Evolutionary conservation across 2,113 vertebrate species (phyloP).

Genomic region (Halcyon malimbica): DNA sequence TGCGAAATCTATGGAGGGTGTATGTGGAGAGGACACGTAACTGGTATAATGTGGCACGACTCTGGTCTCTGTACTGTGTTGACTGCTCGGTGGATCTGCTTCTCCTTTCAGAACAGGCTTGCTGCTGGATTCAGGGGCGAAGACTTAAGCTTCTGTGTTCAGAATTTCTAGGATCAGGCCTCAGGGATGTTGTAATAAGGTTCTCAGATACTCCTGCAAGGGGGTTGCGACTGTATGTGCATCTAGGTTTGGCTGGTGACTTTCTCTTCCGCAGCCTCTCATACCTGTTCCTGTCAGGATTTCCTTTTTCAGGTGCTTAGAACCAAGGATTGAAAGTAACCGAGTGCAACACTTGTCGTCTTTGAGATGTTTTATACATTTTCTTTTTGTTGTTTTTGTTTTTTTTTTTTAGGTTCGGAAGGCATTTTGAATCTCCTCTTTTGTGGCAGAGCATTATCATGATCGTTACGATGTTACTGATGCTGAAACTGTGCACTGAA

Average conservation of each 20-base stretch:
- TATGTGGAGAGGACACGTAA: neutral
- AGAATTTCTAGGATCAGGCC: neutral
- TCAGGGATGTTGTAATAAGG: neutral
- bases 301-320: neutral
- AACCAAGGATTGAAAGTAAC: neutral
- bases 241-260: neutral
- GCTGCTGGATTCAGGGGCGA: neutral
- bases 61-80: neutral
- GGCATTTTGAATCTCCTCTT: slow-evolving; percentile 89
- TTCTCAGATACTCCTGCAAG: neutral
- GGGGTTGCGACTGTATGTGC: neutral
- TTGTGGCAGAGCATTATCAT: slow-evolving; percentile 96
- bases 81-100: neutral
- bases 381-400: neutral
- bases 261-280: neutral
- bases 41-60: neutral
- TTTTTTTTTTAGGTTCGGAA: slow-evolving; percentile 83
- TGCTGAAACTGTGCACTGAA: slow-evolving; percentile 92
- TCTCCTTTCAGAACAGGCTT: neutral
- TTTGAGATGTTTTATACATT: neutral
- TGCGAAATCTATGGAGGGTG: neutral
- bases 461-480: slow-evolving; percentile 93
- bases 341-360: neutral
- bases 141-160: neutral
- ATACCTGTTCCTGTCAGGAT: neutral